Percentiles rank a stretch among this genome's conserved stretches.
These are phyloP conservation scores for Silurus asotus DNA, from an alignment of 2,113 vertebrate genomes.

Conservation along the genomic window DNA sequence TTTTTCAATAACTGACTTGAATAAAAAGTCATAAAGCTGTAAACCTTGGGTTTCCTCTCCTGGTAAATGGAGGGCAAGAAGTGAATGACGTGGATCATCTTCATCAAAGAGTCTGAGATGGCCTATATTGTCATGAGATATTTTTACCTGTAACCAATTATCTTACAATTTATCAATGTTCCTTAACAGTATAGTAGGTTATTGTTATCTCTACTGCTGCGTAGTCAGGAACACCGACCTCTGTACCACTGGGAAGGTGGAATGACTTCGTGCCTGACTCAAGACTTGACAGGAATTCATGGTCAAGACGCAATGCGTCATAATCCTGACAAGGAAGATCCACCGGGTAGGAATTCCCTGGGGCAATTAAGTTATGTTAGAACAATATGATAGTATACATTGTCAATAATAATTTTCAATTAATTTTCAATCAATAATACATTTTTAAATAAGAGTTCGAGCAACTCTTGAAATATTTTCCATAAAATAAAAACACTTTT, in stretches of 20 bases:
- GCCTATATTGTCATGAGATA: slow-evolving; percentile 56
- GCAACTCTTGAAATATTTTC: not conserved
- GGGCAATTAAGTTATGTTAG: not conserved
- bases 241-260: slow-evolving; percentile 33
- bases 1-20: not conserved
- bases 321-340: slow-evolving; percentile 31
- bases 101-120: slow-evolving; percentile 66
- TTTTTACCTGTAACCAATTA: slow-evolving; percentile 59
- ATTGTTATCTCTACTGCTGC: not conserved
- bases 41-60: slow-evolving; percentile 64
- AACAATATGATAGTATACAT: not conserved
- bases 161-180: not conserved
- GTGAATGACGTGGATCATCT: slow-evolving; percentile 43
- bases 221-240: slow-evolving; percentile 28
- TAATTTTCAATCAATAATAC: no score
- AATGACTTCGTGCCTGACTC: slow-evolving; percentile 16
- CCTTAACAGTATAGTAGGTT: not conserved
- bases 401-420: not conserved
- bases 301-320: slow-evolving; percentile 8
- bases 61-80: slow-evolving; percentile 63
- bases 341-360: slow-evolving; percentile 38
- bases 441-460: not conserved
- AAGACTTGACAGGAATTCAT: slow-evolving; percentile 27
- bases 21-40: not conserved
- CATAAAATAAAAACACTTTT: not conserved